A percentile compares a stretch with the other conserved stretches of the same genome.
phyloP scores from a whole-genome alignment of 2,797 vertebrate genomes.

The Neomorphus geoffroyi region DNA sequence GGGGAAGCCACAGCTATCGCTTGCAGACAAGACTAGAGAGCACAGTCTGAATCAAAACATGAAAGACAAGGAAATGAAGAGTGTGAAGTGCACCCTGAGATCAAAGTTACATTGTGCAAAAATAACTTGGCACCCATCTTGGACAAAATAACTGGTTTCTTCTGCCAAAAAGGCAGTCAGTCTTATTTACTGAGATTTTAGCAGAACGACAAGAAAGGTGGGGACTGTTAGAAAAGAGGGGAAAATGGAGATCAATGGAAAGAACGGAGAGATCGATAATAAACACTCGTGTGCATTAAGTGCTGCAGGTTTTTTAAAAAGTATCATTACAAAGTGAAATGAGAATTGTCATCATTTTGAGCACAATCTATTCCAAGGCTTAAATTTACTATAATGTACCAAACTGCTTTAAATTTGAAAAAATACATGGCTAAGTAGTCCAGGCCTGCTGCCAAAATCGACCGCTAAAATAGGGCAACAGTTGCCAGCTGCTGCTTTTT shows the following conservation, averaged over 20 bases:
- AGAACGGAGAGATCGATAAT: not conserved
- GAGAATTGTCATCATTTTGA: not conserved
- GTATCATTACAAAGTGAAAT: not conserved
- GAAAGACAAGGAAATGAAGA: not conserved
- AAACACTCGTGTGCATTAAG: not conserved
- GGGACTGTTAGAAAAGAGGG: not conserved
- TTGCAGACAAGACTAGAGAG: not conserved
- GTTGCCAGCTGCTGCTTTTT: conserved; percentile 21
- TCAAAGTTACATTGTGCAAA: not conserved
- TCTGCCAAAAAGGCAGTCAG: not conserved
- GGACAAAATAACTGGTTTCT: not conserved
- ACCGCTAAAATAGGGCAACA: not conserved
- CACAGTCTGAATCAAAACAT: not conserved
- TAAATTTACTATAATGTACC: not conserved
- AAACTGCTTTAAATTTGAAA: not conserved
- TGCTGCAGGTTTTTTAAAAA: not conserved
- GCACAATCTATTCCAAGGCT: not conserved
- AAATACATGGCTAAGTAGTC: not conserved
- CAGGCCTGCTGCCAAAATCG: not conserved
- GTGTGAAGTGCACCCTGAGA: not conserved
- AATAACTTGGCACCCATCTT: not conserved
- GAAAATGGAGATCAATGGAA: not conserved
- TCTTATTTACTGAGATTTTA: conserved; percentile 16
- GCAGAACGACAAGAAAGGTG: not conserved
- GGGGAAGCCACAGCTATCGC: not conserved